Percentiles rank a stretch among this genome's conserved stretches.
Evolutionary conservation across 2,113 vertebrate genomes (phyloP).

Genomic region (Chlamydotis undulata): DNA sequence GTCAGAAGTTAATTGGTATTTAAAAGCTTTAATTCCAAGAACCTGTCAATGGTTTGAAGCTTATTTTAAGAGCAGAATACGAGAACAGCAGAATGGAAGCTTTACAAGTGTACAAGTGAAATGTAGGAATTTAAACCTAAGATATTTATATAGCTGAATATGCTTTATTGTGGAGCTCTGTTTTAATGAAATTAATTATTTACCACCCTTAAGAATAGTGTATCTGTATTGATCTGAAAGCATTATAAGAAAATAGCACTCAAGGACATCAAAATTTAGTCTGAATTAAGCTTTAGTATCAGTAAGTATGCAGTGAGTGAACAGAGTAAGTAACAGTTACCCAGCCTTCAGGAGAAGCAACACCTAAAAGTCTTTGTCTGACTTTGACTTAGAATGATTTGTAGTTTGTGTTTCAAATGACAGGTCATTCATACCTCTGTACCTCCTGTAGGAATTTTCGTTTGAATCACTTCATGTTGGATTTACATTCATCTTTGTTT

Average conservation of each 20-base stretch:
- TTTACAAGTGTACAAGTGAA: not conserved
- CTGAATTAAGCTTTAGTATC: not conserved
- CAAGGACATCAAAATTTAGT: not conserved
- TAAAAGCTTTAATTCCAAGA: conserved; percentile 18
- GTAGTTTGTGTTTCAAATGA: not conserved
- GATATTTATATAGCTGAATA: not conserved
- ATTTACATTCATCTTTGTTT: not conserved
- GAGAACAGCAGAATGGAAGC: not conserved
- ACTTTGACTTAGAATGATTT: not conserved
- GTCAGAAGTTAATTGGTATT: conserved; percentile 18
- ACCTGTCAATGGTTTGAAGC: not conserved
- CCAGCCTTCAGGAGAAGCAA: not conserved
- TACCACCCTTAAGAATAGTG: not conserved
- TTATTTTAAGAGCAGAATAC: not conserved
- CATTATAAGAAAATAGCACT: not conserved
- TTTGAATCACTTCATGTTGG: not conserved
- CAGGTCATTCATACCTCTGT: not conserved
- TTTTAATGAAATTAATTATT: not conserved
- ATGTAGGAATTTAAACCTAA: not conserved
- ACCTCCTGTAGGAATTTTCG: not conserved
- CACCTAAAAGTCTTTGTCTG: not conserved
- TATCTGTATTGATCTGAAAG: not conserved
- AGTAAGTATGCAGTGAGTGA: not conserved
- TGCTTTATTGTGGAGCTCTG: not conserved
- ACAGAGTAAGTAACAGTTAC: not conserved